A percentile compares a stretch with the other conserved stretches of the same genome.
phyloP scores from a whole-genome alignment of 2,113 vertebrate genomes.

The Thunnus maccoyii region DNA sequence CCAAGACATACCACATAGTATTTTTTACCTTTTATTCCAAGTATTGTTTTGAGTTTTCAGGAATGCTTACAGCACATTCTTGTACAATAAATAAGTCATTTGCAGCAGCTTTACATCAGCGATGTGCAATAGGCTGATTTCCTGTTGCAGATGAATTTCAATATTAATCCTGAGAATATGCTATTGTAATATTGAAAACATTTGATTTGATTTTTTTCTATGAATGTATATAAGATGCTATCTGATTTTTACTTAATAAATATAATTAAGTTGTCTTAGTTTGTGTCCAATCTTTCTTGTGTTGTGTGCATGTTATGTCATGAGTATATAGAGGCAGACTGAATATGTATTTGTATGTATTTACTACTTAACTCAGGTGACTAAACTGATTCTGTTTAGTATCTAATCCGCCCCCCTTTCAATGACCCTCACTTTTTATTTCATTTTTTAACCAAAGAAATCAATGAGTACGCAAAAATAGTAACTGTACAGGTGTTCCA shows the following conservation, averaged over 20 bases:
- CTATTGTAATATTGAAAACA: conserved; percentile 43
- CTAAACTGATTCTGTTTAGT: too few species aligned
- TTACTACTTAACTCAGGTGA: too few species aligned
- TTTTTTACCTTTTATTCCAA: conserved; percentile 35
- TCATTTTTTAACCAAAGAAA: background rate
- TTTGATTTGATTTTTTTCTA: conserved; percentile 59
- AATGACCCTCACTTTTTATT: background rate
- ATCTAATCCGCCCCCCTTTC: too few species aligned
- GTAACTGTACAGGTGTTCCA: conserved; percentile 3
- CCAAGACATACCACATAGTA: conserved; percentile 16
- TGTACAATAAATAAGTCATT: conserved; percentile 24
- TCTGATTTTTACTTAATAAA: conserved; percentile 78
- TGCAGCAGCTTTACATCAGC: conserved; percentile 39
- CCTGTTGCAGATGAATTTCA: conserved; percentile 8
- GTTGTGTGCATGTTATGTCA: background rate
- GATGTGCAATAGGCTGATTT: conserved; percentile 42
- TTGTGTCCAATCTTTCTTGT: background rate
- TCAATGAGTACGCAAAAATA: background rate
- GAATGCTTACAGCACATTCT: conserved; percentile 10
- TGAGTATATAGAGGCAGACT: background rate
- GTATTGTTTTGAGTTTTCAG: conserved; percentile 22
- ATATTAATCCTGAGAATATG: conserved; percentile 46
- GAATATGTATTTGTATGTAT: too few species aligned
- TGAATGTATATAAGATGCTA: conserved; percentile 63
- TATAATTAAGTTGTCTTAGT: conserved; percentile 23